These are phyloP conservation scores for Pogonomyrmex californicus DNA, from an alignment of 1,140 invertebrate genomes.

Conservation along the genomic window DNA sequence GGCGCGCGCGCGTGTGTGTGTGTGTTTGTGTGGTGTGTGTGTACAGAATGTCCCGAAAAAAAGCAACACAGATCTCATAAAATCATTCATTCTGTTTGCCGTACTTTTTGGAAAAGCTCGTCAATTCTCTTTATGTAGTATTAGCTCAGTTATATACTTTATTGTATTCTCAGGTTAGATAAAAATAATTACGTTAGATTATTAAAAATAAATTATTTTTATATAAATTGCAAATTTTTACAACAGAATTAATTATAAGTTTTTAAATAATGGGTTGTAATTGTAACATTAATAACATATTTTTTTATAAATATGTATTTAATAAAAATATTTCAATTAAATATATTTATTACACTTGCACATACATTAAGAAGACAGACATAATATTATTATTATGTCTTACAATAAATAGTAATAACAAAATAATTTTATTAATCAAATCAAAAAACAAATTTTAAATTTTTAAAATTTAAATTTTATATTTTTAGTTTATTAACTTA, in stretches of 20 bases:
- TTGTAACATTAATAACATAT: neutral
- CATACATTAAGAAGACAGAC: no score
- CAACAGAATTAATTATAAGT: neutral
- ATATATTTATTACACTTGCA: no score
- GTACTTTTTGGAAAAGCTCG: constrained; percentile 32
- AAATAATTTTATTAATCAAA: neutral
- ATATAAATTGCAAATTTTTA: neutral
- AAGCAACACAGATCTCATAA: neutral
- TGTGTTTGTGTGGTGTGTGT: no score
- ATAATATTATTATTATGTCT: neutral
- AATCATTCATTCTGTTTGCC: neutral
- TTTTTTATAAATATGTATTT: neutral
- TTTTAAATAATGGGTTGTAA: neutral
- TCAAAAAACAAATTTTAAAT: neutral
- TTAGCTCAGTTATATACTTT: neutral
- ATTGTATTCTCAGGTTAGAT: neutral
- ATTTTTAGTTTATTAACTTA: neutral
- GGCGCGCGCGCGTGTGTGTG: no score
- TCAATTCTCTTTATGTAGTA: no score
- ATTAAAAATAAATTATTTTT: neutral
- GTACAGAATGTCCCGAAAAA: neutral
- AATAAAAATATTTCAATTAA: neutral
- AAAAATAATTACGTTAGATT: neutral
- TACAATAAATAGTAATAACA: neutral
- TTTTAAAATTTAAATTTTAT: neutral